Percentiles rank a stretch among this genome's conserved stretches.
phyloP scores from a whole-genome alignment of 2,113 vertebrate species.

The Marmota flaviventris region DNA sequence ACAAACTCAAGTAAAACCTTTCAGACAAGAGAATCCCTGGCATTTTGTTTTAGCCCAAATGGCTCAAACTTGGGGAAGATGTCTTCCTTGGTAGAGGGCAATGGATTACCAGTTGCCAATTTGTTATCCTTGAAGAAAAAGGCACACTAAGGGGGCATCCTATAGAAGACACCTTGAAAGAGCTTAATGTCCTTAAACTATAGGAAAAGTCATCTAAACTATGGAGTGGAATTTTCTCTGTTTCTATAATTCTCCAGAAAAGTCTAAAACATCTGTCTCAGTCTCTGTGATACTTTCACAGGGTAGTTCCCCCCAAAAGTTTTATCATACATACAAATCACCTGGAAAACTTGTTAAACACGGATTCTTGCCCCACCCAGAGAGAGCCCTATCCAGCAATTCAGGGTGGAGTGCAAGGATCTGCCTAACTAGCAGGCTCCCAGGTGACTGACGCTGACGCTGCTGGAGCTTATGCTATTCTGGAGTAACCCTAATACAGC shows the following conservation, averaged over 20 bases:
- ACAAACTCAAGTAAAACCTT: not conserved
- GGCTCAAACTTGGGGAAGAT: not conserved
- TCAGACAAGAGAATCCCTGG: not conserved
- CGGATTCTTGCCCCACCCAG: not conserved
- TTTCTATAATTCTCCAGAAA: not conserved
- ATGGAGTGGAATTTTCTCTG: not conserved
- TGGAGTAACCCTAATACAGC: not conserved
- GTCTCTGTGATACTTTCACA: not conserved
- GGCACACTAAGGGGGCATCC: not conserved
- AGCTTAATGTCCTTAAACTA: not conserved
- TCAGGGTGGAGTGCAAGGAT: not conserved
- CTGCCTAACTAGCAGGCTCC: not conserved
- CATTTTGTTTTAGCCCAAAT: not conserved
- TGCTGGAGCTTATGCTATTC: accelerated
- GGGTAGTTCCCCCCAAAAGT: not conserved
- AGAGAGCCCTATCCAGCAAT: not conserved
- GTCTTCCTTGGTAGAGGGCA: not conserved
- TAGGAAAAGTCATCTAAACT: not conserved
- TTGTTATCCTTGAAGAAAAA: not conserved
- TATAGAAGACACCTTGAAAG: not conserved
- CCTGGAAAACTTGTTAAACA: not conserved
- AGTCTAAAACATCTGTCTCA: not conserved
- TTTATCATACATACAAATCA: not conserved
- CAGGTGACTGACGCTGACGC: not conserved
- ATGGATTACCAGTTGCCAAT: not conserved